A percentile compares a stretch with the other conserved stretches of the same genome.
Conservation (phyloP, 1,140 invertebrate genomes). For the Dreissena rostriformis region DNA sequence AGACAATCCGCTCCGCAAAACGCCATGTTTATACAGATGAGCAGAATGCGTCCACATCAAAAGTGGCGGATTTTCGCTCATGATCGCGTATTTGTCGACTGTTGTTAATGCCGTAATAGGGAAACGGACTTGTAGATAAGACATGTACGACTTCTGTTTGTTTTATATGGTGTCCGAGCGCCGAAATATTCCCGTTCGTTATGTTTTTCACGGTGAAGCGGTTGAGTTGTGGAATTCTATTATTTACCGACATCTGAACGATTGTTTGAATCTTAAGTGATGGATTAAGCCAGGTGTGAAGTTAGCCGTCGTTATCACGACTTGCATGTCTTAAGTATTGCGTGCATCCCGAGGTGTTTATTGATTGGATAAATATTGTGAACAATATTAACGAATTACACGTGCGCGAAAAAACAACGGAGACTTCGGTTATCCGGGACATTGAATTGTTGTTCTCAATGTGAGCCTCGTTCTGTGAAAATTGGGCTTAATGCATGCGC, state of each 20-base stretch:
- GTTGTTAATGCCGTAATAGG: too few relatives aligned
- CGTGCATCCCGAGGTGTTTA: neutral
- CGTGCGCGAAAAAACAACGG: neutral
- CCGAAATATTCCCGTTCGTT: neutral
- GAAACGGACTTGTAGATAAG: conserved; percentile 30
- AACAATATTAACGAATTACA: neutral
- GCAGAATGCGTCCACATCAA: too few relatives aligned
- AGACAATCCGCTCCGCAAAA: too few relatives aligned
- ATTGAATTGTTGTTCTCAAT: too few relatives aligned
- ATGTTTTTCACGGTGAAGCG: neutral
- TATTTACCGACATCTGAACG: conserved; percentile 16
- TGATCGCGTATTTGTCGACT: too few relatives aligned
- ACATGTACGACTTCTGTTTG: conserved; percentile 33
- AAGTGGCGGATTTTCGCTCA: too few relatives aligned
- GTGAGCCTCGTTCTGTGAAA: too few relatives aligned
- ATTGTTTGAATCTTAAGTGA: conserved; percentile 42
- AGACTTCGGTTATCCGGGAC: neutral
- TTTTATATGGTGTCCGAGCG: neutral
- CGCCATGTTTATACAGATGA: too few relatives aligned
- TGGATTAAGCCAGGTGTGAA: conserved; percentile 52
- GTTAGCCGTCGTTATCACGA: neutral
- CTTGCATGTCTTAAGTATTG: neutral
- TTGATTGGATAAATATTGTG: neutral
- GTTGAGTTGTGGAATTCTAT: conserved; percentile 35
- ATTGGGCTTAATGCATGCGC: too few relatives aligned